Evolutionary conservation across 2,888 invertebrate species (phyloP).

Genomic region (Rhagonycha fulva): DNA sequence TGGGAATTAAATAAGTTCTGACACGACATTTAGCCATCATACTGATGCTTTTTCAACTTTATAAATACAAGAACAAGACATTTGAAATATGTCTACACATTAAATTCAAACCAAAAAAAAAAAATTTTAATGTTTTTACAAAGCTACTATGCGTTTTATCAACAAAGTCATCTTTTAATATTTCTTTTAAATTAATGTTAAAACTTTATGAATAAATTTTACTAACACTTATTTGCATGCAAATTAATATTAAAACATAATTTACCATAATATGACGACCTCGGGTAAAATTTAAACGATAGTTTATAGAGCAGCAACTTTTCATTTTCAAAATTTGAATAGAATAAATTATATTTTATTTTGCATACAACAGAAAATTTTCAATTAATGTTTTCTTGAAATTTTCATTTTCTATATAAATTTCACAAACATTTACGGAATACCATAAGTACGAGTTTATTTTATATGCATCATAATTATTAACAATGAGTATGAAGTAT

Average conservation of each 20-base stretch:
- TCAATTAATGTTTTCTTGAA: too few species aligned
- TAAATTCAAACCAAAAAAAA: neutral
- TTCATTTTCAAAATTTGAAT: neutral
- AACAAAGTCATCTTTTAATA: neutral
- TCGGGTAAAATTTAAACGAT: neutral
- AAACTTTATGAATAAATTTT: neutral
- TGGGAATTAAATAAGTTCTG: constrained; percentile 42
- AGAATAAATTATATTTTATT: neutral
- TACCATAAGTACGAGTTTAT: neutral
- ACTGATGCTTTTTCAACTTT: constrained; percentile 25
- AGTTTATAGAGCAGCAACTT: neutral
- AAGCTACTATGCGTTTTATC: neutral
- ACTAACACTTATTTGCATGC: neutral
- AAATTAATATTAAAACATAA: neutral
- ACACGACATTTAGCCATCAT: constrained; percentile 46
- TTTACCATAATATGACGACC: neutral
- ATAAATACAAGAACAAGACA: constrained; percentile 8
- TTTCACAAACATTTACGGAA: neutral
- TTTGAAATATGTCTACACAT: constrained; percentile 14
- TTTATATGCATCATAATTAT: neutral
- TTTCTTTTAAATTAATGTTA: neutral
- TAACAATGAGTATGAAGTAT: neutral
- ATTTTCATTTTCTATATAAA: too few species aligned
- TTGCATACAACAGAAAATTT: neutral
- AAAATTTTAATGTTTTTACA: neutral